Evolutionary conservation across 2,797 vertebrate genomes (phyloP), one percentile per base, ranked within the genome.

Genomic region (Okamejei kenojei): DNA sequence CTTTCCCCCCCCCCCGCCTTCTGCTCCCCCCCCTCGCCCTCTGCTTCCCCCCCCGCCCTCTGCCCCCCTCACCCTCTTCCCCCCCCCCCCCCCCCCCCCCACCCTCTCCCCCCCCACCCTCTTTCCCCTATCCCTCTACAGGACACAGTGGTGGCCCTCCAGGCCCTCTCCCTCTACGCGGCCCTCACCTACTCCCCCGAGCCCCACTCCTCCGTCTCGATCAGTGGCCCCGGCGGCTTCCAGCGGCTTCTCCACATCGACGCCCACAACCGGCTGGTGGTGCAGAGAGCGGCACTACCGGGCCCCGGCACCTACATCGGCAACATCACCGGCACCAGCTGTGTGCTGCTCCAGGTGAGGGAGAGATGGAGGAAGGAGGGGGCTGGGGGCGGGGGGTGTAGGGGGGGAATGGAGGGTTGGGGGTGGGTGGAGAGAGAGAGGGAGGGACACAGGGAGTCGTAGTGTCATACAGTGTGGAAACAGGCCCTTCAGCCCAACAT

Each of bases 121-220:
- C 11, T 63, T 45, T 35, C 76, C 9, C 58, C 13, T 29, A 94
- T 21, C 13, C 58, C 15, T 29, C 94, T 21, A 11, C 94, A 98
- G 98, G 97, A 98, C 94, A 98, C 97, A 0, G 97, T 98, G 71
- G 97, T 98, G 93, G 98, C 97, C 93, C 97, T 98, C 76, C 97
- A 98, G 95, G 98, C 97, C 1, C 95, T 99, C 93, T 95, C 98
- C 9, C 96, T 96, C 79, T 98, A 98, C 35, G 97, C 96, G 38
- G 93, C 96, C 7, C 95, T 95, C 94, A 97, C 96, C 93, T 97
- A 96, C 93, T 96, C 94, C 17, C 94, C 94, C 0, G 96, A 96
- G 2, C 96, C 97, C 80, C 93, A 92, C 19, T 54, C 45, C 45
- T 54, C 4, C 45, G 45, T 54, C 45, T 54, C 94, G 96, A 84